phyloP scores from a whole-genome alignment of 2,888 invertebrate genomes.

The Trilocha varians region DNA sequence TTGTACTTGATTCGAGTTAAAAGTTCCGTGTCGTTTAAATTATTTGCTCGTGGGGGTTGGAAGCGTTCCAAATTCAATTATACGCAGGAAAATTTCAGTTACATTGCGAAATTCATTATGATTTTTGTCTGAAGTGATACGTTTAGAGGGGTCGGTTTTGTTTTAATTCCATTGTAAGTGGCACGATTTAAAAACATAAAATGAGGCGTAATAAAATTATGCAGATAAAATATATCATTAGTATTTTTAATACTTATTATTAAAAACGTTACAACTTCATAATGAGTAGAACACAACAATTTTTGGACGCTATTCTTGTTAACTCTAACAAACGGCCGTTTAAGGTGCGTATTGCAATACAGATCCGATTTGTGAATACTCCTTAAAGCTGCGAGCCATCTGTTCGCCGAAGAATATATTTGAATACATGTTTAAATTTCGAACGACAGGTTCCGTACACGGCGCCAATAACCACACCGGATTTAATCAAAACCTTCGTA shows the following conservation, averaged over 20 bases:
- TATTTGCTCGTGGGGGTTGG: constrained; percentile 63
- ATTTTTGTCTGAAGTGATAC: constrained; percentile 37
- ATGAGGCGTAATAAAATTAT: neutral
- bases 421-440: neutral
- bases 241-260: too few relatives aligned
- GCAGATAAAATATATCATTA: too few relatives aligned
- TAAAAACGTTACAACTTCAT: too few relatives aligned
- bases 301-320: too few relatives aligned
- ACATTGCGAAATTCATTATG: constrained; percentile 52
- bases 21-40: constrained; percentile 65
- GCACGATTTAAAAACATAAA: constrained; percentile 13
- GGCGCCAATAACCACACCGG: neutral
- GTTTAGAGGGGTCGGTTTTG: constrained; percentile 30
- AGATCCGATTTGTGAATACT: neutral
- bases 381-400: neutral
- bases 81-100: constrained; percentile 54
- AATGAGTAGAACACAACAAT: too few relatives aligned
- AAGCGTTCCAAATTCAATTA: constrained; percentile 67
- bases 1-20: constrained; percentile 67
- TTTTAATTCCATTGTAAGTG: constrained; percentile 35
- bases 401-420: neutral
- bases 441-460: neutral
- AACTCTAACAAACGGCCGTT: neutral
- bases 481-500: neutral
- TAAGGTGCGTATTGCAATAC: neutral